Conservation (phyloP, 2,888 invertebrate genomes). For the Drosophila pegasa region DNA sequence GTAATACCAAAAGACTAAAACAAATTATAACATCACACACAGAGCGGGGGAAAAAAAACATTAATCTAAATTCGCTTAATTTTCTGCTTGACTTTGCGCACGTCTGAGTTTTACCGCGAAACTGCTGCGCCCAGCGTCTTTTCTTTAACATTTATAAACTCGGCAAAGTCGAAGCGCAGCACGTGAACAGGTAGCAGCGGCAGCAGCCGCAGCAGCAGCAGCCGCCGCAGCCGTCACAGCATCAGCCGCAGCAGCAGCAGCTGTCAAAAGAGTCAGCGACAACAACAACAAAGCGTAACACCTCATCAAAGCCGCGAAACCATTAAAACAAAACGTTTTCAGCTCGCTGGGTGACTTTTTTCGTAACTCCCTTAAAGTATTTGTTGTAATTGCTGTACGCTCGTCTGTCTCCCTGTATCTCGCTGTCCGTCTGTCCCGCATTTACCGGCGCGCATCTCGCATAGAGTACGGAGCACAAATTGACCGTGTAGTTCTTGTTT, state of each 20-base stretch:
- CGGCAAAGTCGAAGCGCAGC: conserved; percentile 47
- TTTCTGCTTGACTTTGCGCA: conserved; percentile 58
- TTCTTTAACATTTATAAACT: conserved; percentile 76
- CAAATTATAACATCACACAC: conserved; percentile 12
- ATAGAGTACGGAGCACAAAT: conserved; percentile 37
- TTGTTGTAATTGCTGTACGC: conserved; percentile 37
- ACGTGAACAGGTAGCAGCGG: conserved; percentile 72
- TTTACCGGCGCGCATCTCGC: conserved; percentile 27
- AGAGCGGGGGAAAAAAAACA: conserved; percentile 29
- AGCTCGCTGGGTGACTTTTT: conserved; percentile 50
- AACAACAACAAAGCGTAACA: conserved; percentile 38
- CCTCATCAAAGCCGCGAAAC: conserved; percentile 43
- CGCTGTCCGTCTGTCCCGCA: conserved; percentile 19
- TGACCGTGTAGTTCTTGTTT: conserved; percentile 49
- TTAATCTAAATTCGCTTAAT: conserved; percentile 52
- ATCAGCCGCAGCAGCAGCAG: conserved; percentile 28
- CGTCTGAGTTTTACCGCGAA: conserved; percentile 65
- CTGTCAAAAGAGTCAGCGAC: conserved; percentile 36
- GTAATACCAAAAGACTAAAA: conserved; percentile 8
- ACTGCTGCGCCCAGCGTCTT: conserved; percentile 70
- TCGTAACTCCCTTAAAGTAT: conserved; percentile 34
- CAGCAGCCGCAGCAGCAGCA: conserved; percentile 18
- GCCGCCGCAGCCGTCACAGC: conserved; percentile 8
- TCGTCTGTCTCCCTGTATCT: conserved; percentile 1
- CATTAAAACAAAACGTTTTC: conserved; percentile 59